Conservation (phyloP, 64 coral and sea anemone species). For the Platygyra sinensis region DNA sequence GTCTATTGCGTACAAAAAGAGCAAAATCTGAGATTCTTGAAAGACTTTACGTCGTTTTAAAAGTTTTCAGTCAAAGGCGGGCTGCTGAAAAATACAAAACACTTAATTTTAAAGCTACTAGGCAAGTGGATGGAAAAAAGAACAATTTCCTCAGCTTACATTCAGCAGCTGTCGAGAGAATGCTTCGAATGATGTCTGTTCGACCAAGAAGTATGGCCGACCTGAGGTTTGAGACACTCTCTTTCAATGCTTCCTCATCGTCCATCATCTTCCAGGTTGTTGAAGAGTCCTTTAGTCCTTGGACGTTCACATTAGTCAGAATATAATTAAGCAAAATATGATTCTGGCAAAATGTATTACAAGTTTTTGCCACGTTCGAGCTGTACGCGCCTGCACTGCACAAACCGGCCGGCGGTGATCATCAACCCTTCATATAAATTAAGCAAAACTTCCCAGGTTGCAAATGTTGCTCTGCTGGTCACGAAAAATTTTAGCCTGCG, state of each 20-base stretch:
- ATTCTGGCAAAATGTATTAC: neutral
- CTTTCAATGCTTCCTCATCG: conserved; percentile 86
- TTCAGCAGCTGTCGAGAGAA: conserved; percentile 91
- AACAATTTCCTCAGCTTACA: conserved; percentile 64
- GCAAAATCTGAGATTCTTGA: too few species aligned
- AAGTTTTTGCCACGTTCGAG: conserved; percentile 27
- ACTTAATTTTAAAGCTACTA: neutral
- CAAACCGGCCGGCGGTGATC: neutral
- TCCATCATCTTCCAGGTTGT: conserved; percentile 68
- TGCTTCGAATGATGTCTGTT: conserved; percentile 92
- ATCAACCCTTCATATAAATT: too few species aligned
- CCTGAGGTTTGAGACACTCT: conserved; percentile 90
- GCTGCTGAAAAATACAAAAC: neutral
- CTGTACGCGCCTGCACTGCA: neutral
- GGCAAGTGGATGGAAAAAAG: too few species aligned
- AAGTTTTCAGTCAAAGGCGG: neutral
- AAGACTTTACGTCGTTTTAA: too few species aligned
- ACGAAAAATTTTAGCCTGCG: too few species aligned
- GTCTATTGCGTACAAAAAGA: too few species aligned
- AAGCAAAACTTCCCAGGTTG: too few species aligned
- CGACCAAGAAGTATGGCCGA: conserved; percentile 89
- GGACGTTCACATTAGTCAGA: neutral
- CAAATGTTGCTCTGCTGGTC: too few species aligned
- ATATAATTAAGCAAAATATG: neutral
- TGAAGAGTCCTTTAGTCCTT: neutral